Base-by-base conservation (phyloP, 2,113 vertebrate species). In the Sebastes fasciatus region DNA sequence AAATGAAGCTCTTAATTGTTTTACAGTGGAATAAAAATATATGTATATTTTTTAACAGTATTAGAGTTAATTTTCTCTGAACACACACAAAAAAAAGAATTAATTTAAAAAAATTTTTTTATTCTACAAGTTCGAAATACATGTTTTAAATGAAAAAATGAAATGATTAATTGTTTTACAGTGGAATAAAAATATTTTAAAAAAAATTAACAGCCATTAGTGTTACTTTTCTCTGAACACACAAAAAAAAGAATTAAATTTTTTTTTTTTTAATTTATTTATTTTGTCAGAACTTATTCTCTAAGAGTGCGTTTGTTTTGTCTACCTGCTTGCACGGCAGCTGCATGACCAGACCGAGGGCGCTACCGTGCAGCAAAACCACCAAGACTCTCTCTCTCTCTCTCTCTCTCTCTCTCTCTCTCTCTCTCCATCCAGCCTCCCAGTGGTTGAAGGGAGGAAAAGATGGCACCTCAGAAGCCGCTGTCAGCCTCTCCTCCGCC, bases 401-500 rank as follows among this genome's bases (percentile, higher is more conserved):
- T 43, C 63, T 48, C 54, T 21, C 51, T 57, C 52, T 10, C 76
- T 52, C 78, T 23, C 67, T 57, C 78, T 40, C 67, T 46, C 52
- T 52, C 51, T 45, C 64, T 26, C 67, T 52, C 70, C 78, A 48
- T 82, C 54, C 89, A 86, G 75, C 83, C 84, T 89, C 85, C 89
- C 92, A 89, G 92, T 66, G 88, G 88, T 91, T 79, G 85, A 80
- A 88, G 86, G 75, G 72, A 87, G 88, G 89, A 71, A 85, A 95
- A 94, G 90, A 95, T 94, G 94, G 94, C 92, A 89, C 86, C 94
- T 79, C 73, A 72, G 54, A 69, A 78, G 83, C 89, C 73, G 86
- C 89, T 85, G 84, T 76, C 86, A 83, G 79, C 79, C 86, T 7
- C 83, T 83, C 82, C 77, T 83, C 82, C 77, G 52, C 58, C 89